Percentiles rank a stretch among this genome's conserved stretches.
Evolutionary conservation across 1,140 invertebrate genomes (phyloP).

Genomic region (Ostrea edulis): DNA sequence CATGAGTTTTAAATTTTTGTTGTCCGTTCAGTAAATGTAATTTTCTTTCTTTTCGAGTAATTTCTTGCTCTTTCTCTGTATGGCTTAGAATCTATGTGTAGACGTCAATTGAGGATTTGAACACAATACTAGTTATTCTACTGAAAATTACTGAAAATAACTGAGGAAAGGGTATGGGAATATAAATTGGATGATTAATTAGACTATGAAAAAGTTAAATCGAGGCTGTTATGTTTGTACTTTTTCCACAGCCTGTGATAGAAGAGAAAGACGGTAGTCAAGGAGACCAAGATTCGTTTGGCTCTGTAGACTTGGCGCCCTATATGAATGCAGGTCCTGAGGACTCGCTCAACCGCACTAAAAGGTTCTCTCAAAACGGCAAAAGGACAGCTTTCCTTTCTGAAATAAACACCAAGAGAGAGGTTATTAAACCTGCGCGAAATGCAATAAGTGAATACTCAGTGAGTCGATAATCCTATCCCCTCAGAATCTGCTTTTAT

Average conservation of each 20-base stretch:
- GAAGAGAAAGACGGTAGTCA: background rate
- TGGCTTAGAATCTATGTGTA: background rate
- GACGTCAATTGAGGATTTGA: background rate
- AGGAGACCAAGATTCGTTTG: slow-evolving; percentile 61
- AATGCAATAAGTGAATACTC: slow-evolving; percentile 32
- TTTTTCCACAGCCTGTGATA: slow-evolving; percentile 33
- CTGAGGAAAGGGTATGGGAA: too few species aligned
- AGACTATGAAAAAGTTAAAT: background rate
- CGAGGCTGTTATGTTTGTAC: slow-evolving; percentile 26
- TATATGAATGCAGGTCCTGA: slow-evolving; percentile 56
- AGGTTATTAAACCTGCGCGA: slow-evolving; percentile 25
- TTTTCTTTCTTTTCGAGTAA: background rate
- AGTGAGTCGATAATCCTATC: slow-evolving; percentile 27
- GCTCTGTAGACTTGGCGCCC: slow-evolving; percentile 64
- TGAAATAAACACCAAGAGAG: background rate
- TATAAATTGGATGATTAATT: background rate
- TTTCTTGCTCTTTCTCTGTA: background rate
- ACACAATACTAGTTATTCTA: background rate
- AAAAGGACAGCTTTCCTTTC: slow-evolving; percentile 20
- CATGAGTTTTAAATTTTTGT: slow-evolving; percentile 4
- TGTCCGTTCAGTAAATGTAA: background rate
- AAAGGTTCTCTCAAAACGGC: slow-evolving; percentile 34
- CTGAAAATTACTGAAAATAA: background rate
- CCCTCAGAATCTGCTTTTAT: background rate
- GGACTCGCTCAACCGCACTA: slow-evolving; percentile 26